Evolutionary conservation across 2,888 invertebrate genomes (phyloP).

Genomic region (Sialis fuliginosa): DNA sequence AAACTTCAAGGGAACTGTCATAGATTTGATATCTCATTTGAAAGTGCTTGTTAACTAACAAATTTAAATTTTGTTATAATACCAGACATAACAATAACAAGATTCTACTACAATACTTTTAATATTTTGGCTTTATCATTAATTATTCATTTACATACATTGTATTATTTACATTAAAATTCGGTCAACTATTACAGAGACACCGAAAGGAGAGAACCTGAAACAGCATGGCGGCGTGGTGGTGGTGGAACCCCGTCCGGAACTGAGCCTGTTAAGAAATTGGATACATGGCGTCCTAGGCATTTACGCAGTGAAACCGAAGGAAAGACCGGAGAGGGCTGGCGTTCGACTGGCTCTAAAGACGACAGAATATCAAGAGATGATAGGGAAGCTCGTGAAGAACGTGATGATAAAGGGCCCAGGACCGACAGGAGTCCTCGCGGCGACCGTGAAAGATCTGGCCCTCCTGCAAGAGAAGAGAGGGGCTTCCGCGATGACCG

Average conservation of each 20-base stretch:
- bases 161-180: too few species aligned
- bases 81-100: too few species aligned
- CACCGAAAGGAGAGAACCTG: neutral
- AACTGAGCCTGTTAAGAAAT: slow-evolving; percentile 14
- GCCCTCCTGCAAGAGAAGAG: slow-evolving; percentile 3
- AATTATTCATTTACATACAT: too few species aligned
- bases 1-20: too few species aligned
- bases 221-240: slow-evolving; percentile 6
- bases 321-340: slow-evolving; percentile 7
- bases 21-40: too few species aligned
- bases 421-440: slow-evolving; percentile 3
- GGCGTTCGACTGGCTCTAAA: neutral
- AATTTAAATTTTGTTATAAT: too few species aligned
- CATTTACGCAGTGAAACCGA: slow-evolving; percentile 6
- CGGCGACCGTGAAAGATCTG: slow-evolving; percentile 4
- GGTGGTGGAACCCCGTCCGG: slow-evolving; percentile 1
- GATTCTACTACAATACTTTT: too few species aligned
- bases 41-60: too few species aligned
- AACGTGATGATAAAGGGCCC: neutral
- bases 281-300: slow-evolving; percentile 17
- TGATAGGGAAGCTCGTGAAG: neutral
- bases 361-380: neutral
- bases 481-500: neutral
- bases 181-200: too few species aligned
- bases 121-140: too few species aligned